Percentiles rank a stretch among this genome's conserved stretches.
Conservation (phyloP, 1,140 invertebrate genomes). For the Drosophila gunungcola region DNA sequence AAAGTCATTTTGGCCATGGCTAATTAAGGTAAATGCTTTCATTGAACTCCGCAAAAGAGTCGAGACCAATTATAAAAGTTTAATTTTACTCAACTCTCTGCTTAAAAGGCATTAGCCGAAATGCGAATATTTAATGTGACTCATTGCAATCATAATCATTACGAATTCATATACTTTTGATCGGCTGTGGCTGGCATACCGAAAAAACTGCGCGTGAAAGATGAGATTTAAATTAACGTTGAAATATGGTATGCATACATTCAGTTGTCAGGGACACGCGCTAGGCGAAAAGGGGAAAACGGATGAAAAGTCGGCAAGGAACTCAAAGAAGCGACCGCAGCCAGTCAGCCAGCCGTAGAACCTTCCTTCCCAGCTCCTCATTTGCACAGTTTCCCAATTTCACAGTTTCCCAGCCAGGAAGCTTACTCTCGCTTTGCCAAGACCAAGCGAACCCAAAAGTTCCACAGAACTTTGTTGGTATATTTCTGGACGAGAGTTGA, state of each 20-base stretch:
- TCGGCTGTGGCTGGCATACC: neutral
- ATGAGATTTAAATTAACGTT: conserved; percentile 49
- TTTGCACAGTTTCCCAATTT: too few species aligned
- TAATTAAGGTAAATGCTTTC: conserved; percentile 31
- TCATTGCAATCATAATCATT: conserved; percentile 30
- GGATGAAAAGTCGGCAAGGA: conserved; percentile 12
- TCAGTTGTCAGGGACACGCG: conserved; percentile 46
- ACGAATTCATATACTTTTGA: conserved; percentile 27
- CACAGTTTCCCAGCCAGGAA: conserved; percentile 19
- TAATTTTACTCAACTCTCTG: neutral
- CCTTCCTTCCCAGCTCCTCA: too few species aligned
- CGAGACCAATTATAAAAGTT: conserved; percentile 1
- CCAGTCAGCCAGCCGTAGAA: conserved; percentile 1
- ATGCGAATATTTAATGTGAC: conserved; percentile 10
- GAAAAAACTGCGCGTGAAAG: conserved; percentile 27
- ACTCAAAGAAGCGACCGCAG: conserved; percentile 36
- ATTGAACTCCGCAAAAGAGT: conserved; percentile 8
- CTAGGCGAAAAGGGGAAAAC: conserved; percentile 4
- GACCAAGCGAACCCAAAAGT: conserved; percentile 21
- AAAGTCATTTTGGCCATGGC: conserved; percentile 11
- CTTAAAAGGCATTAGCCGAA: neutral
- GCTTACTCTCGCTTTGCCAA: conserved; percentile 27
- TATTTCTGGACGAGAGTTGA: conserved; percentile 12
- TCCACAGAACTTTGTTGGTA: conserved; percentile 17
- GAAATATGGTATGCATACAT: conserved; percentile 51